Base-by-base conservation (phyloP, 2,888 invertebrate genomes). In the Gisinianus flammeolus region DNA sequence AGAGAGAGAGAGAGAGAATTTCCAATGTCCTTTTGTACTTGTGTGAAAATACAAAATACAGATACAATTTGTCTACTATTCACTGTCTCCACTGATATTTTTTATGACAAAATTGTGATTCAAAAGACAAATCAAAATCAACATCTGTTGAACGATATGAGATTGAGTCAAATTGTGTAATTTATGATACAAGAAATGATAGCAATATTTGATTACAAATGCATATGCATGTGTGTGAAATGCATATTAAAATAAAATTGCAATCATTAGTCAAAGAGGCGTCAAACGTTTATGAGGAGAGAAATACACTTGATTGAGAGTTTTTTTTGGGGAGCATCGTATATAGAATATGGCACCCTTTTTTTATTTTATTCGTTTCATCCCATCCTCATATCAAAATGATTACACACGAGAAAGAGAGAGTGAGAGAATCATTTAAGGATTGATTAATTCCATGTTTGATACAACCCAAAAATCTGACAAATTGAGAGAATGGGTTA, bases 401-500 rank as follows among this genome's bases (percentile, higher is more conserved):
- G 66, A 74, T 66, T 74, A 68, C 68, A 35, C 8, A 22, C 24
- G 62, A 24, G 66, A 30, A 12, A 31, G 66, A 66, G 22, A 19
- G 31, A 66, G 31, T 10, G 31, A 35, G 24, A 33, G 22, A 68
- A 68, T 66, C n/a, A 52, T 58, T 62, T 31, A 52, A 28, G 66
- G 52, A 66, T 74, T 74, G 74, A 74, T 74, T 74, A 74, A 74
- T 74, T 62, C 74, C 30, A 33, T 73, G 35, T 66, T 62, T 31
- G 35, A 35, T 35, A 8, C 35, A 35, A 35, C 35, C 35, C 35
- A 56, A 31, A 56, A 26, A 31, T 54, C 33, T 24, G 64, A 66
- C 28, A 74, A 35, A 66, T 73, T 58, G 10, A 24, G 74, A 30
- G 74, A 74, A 74, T 74, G 74, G 74, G 74, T 74, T 74, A 74